Evolutionary conservation across 1,140 invertebrate species (phyloP).

Genomic region (Leptinotarsa lineolata): DNA sequence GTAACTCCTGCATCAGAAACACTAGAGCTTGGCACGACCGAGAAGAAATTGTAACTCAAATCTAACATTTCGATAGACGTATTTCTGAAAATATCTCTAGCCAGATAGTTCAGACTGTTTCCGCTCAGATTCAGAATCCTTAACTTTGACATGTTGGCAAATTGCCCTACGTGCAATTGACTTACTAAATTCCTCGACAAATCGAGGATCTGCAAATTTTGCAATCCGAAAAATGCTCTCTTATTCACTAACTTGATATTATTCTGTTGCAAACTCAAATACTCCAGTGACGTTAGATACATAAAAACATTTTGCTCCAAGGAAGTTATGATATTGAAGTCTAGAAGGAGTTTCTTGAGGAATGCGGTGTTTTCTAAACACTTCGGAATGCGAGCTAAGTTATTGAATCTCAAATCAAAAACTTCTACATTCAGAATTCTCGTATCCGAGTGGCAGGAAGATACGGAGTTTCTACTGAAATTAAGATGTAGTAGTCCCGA

Average conservation of each 20-base stretch:
- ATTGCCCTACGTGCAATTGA: constrained; percentile 79
- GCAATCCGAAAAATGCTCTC: constrained; percentile 74
- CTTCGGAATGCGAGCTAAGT: constrained; percentile 67
- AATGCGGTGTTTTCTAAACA: constrained; percentile 65
- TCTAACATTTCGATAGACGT: constrained; percentile 81
- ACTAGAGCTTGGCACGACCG: constrained; percentile 71
- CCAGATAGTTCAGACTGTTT: constrained; percentile 77
- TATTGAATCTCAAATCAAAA: constrained; percentile 74
- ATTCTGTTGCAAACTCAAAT: constrained; percentile 76
- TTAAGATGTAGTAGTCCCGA: constrained; percentile 70
- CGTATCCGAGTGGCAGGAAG: constrained; percentile 62
- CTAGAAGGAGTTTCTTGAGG: constrained; percentile 69
- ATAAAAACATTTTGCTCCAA: constrained; percentile 75
- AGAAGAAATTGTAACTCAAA: constrained; percentile 78
- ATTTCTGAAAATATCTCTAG: constrained; percentile 78
- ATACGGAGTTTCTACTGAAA: constrained; percentile 71
- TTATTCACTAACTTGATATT: constrained; percentile 70
- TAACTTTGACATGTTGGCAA: constrained; percentile 74
- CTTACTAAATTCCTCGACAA: constrained; percentile 77
- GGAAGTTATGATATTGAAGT: constrained; percentile 73
- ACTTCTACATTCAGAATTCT: constrained; percentile 66
- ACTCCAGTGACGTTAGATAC: constrained; percentile 70
- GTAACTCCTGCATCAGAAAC: constrained; percentile 76
- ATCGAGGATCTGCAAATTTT: constrained; percentile 77
- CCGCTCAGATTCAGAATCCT: constrained; percentile 75